Evolutionary conservation across 2,888 invertebrate genomes (phyloP).

Genomic region (Dasysyrphus tricinctus): DNA sequence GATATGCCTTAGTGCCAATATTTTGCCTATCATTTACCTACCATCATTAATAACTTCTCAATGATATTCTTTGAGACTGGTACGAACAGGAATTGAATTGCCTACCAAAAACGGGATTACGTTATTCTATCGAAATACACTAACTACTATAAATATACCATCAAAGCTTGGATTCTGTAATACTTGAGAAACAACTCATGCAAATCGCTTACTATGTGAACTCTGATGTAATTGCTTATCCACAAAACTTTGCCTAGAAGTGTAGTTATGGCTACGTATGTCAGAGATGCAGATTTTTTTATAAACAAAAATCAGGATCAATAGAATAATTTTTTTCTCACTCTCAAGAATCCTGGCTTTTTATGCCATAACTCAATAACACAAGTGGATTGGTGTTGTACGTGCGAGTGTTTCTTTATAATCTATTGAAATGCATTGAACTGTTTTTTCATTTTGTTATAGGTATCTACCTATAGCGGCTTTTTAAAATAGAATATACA

Average conservation of each 20-base stretch:
- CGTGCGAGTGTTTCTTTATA: constrained; percentile 19
- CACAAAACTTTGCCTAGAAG: background rate
- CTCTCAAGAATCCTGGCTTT: constrained; percentile 20
- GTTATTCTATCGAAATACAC: no score
- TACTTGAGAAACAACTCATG: background rate
- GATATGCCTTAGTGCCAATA: no score
- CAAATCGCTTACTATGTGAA: constrained; percentile 10
- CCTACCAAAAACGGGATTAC: no score
- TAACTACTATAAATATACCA: no score
- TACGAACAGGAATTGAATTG: no score
- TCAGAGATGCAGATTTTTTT: constrained; percentile 9
- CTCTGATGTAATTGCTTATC: background rate
- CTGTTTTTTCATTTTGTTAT: constrained; percentile 21
- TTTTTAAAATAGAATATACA: background rate
- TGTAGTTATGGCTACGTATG: background rate
- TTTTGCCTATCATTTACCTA: no score
- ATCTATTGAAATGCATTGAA: constrained; percentile 59
- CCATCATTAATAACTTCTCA: no score
- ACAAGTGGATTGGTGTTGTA: background rate
- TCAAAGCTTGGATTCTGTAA: no score
- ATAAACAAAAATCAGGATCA: constrained; percentile 6
- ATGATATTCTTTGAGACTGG: no score
- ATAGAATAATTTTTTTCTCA: constrained; percentile 22
- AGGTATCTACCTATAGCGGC: no score
- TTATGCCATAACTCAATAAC: background rate